A percentile compares a stretch with the other conserved stretches of the same genome.
Conservation (phyloP, 2,797 vertebrate genomes). For the Sarcophilus harrisii region DNA sequence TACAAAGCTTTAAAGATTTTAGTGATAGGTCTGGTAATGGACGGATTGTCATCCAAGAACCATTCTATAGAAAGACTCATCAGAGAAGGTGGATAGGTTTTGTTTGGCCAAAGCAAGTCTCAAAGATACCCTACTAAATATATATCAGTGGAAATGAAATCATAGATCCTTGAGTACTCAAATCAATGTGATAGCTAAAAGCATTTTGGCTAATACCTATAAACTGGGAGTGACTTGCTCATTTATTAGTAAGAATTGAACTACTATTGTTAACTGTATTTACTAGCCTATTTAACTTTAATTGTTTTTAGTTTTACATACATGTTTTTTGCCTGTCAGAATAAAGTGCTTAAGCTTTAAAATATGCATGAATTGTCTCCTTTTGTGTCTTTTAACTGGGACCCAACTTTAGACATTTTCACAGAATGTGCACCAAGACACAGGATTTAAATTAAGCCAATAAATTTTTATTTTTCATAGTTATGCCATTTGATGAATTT, state of each 20-base stretch:
- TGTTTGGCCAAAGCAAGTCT: not conserved
- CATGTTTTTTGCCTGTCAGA: conserved; percentile 36
- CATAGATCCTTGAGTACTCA: not conserved
- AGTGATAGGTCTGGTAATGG: not conserved
- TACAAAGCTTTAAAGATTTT: not conserved
- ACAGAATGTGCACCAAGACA: conserved; percentile 51
- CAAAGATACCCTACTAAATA: not conserved
- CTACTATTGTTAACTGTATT: not conserved
- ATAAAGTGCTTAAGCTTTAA: conserved; percentile 33
- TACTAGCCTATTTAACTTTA: conserved; percentile 55
- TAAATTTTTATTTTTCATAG: conserved; percentile 55
- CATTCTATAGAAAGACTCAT: not conserved
- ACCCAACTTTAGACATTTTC: conserved; percentile 50
- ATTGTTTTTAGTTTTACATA: conserved; percentile 27
- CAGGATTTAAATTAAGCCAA: conserved; percentile 55
- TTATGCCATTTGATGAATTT: conserved; percentile 33
- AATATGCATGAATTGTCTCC: too few species aligned
- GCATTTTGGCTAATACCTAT: not conserved
- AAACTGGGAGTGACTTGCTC: not conserved
- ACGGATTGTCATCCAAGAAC: not conserved
- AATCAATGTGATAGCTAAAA: not conserved
- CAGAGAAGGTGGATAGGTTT: not conserved
- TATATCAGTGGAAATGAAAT: not conserved
- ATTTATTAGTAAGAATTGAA: conserved; percentile 19
- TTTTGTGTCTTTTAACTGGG: conserved; percentile 15